These are phyloP conservation scores for Hippocampus kuda DNA, from an alignment of 2,797 vertebrate genomes.

Conservation along the genomic window DNA sequence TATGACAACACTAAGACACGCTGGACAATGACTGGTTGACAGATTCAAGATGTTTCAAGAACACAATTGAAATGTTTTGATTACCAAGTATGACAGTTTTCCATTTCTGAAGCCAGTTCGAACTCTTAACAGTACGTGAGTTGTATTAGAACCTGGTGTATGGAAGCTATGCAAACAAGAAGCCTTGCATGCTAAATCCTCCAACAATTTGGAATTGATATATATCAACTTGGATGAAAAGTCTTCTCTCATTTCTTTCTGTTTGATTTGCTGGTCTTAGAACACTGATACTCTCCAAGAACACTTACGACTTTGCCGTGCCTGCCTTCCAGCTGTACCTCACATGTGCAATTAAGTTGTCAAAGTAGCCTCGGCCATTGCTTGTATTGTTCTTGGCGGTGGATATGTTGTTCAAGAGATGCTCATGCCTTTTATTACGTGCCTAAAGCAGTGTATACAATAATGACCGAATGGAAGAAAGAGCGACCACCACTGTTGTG, in stretches of 20 bases:
- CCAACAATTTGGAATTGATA: conserved; percentile 42
- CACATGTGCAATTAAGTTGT: conserved; percentile 58
- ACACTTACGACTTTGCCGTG: conserved; percentile 34
- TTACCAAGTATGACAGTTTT: conserved; percentile 28
- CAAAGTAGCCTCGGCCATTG: conserved; percentile 41
- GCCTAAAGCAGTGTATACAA: conserved; percentile 30
- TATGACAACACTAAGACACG: not conserved
- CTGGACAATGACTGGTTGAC: conserved; percentile 16
- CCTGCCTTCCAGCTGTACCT: conserved; percentile 51
- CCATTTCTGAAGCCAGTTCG: conserved; percentile 27
- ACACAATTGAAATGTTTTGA: conserved; percentile 16
- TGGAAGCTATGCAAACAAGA: conserved; percentile 37
- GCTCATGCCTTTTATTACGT: conserved; percentile 37
- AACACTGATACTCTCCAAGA: conserved; percentile 48
- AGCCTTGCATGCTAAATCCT: conserved; percentile 33
- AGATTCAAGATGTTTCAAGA: conserved; percentile 11
- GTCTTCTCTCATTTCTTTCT: conserved; percentile 46
- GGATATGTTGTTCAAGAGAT: conserved; percentile 32
- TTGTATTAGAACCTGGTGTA: conserved; percentile 24
- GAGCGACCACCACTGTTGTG: not conserved
- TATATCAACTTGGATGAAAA: conserved; percentile 51
- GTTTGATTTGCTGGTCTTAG: conserved; percentile 49
- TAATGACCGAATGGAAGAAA: conserved; percentile 13
- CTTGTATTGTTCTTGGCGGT: conserved; percentile 30
- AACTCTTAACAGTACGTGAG: conserved; percentile 24